Conservation (phyloP, 1,140 invertebrate genomes). For the Zaprionus tsacasi region DNA sequence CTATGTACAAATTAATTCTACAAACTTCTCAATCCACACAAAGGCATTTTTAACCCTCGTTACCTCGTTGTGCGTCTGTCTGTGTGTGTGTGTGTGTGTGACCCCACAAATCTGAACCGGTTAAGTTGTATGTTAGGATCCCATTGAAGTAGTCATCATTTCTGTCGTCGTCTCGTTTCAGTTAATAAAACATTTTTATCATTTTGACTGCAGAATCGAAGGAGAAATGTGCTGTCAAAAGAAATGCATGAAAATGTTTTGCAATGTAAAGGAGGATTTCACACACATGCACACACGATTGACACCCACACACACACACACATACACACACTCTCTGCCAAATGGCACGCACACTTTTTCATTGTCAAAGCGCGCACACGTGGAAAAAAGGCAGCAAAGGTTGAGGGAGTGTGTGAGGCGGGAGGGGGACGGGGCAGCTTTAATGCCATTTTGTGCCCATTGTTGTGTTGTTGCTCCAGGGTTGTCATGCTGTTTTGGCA, state of each 20-base stretch:
- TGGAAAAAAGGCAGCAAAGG: slow-evolving; percentile 58
- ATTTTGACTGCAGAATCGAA: slow-evolving; percentile 52
- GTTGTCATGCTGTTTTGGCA: slow-evolving; percentile 76
- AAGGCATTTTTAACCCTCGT: not conserved
- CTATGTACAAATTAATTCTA: not conserved
- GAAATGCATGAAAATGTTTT: slow-evolving; percentile 73
- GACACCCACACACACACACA: not conserved
- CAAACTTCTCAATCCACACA: not conserved
- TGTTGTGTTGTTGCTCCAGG: slow-evolving; percentile 33
- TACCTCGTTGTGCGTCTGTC: not conserved
- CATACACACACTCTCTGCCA: slow-evolving; percentile 22
- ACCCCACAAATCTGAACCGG: not conserved
- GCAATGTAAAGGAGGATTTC: slow-evolving; percentile 65
- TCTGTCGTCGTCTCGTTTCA: slow-evolving; percentile 24
- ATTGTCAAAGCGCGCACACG: slow-evolving; percentile 74
- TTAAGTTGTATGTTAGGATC: slow-evolving; percentile 25
- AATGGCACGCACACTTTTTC: slow-evolving; percentile 61
- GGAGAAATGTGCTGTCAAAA: slow-evolving; percentile 70
- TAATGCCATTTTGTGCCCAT: slow-evolving; percentile 52
- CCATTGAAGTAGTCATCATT: slow-evolving; percentile 27
- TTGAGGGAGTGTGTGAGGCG: not conserved
- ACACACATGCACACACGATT: slow-evolving; percentile 20
- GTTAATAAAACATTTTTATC: slow-evolving; percentile 63
- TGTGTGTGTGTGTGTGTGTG: not conserved
- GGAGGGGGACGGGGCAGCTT: slow-evolving; percentile 36